Evolutionary conservation across 2,113 vertebrate species (phyloP).

Genomic region (Scomber japonicus): DNA sequence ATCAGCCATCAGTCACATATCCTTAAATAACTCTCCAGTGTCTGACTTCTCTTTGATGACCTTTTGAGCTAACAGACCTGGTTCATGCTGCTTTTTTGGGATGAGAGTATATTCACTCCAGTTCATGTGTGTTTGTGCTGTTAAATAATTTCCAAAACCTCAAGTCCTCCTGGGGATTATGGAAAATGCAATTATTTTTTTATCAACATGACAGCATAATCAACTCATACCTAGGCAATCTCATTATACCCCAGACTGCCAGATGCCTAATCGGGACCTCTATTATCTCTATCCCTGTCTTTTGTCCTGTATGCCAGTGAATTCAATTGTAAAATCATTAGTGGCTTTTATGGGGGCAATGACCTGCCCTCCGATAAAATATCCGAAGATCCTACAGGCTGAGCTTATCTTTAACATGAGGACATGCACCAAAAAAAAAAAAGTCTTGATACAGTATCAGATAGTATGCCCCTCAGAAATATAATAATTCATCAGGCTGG

Average conservation of each 20-base stretch:
- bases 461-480: slow-evolving; percentile 32
- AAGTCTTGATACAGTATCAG: slow-evolving; percentile 41
- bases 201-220: slow-evolving; percentile 74
- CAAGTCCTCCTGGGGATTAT: slow-evolving; percentile 62
- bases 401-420: slow-evolving; percentile 49
- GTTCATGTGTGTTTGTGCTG: slow-evolving; percentile 3
- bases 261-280: slow-evolving; percentile 72
- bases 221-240: slow-evolving; percentile 74
- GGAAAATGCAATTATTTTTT: slow-evolving; percentile 73
- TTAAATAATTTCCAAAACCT: slow-evolving; percentile 48
- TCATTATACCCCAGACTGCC: slow-evolving; percentile 62
- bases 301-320: slow-evolving; percentile 57
- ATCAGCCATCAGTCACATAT: slow-evolving; percentile 9
- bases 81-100: neutral
- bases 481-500: slow-evolving; percentile 32
- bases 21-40: slow-evolving; percentile 7
- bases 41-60: neutral
- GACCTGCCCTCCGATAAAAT: slow-evolving; percentile 66
- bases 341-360: slow-evolving; percentile 56
- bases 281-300: slow-evolving; percentile 71
- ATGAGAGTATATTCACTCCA: neutral
- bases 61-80: slow-evolving; percentile 17
- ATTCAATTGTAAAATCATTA: slow-evolving; percentile 79
- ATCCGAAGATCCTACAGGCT: slow-evolving; percentile 32
- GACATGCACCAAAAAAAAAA: slow-evolving; percentile 19